phyloP scores from a whole-genome alignment of 1,140 invertebrate genomes.

The Drosophila funebris region DNA sequence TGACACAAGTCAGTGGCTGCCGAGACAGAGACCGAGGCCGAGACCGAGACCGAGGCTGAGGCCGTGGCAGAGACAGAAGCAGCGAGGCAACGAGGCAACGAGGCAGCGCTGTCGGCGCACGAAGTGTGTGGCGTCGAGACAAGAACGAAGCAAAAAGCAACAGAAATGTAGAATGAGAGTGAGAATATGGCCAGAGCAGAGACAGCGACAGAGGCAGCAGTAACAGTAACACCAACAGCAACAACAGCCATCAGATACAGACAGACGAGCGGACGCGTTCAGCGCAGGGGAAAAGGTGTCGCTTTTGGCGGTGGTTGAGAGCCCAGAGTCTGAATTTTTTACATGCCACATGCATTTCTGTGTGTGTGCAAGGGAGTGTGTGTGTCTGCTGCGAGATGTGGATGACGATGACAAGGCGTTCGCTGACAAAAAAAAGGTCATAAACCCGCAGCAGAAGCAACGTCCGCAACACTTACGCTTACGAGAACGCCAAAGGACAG shows the following conservation, averaged over 20 bases:
- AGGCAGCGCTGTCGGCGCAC: slow-evolving; percentile 52
- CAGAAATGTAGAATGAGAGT: slow-evolving; percentile 43
- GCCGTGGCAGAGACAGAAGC: slow-evolving; percentile 17
- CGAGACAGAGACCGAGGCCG: slow-evolving; percentile 42
- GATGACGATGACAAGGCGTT: slow-evolving; percentile 48
- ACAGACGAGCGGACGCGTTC: slow-evolving; percentile 32
- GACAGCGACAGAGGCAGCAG: neutral
- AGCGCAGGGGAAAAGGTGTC: slow-evolving; percentile 49
- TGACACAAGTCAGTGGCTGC: slow-evolving; percentile 70
- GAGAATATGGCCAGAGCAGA: slow-evolving; percentile 43
- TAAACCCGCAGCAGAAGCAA: slow-evolving; percentile 60
- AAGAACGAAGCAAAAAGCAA: slow-evolving; percentile 50
- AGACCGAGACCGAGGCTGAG: slow-evolving; percentile 20
- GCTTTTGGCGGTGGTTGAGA: slow-evolving; percentile 60
- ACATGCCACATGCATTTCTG: slow-evolving; percentile 4
- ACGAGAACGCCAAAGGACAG: slow-evolving; percentile 19
- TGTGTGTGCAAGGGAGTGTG: neutral
- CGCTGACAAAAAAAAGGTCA: slow-evolving; percentile 68
- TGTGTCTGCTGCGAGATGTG: slow-evolving; percentile 5
- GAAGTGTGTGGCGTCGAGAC: slow-evolving; percentile 36
- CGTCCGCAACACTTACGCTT: slow-evolving; percentile 37
- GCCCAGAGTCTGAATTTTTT: slow-evolving; percentile 10
- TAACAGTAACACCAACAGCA: neutral
- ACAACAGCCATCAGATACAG: slow-evolving; percentile 61
- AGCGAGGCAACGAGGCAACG: slow-evolving; percentile 34